Evolutionary conservation across 2,113 vertebrate genomes (phyloP).

Genomic region (Hippocampus abdominalis): DNA sequence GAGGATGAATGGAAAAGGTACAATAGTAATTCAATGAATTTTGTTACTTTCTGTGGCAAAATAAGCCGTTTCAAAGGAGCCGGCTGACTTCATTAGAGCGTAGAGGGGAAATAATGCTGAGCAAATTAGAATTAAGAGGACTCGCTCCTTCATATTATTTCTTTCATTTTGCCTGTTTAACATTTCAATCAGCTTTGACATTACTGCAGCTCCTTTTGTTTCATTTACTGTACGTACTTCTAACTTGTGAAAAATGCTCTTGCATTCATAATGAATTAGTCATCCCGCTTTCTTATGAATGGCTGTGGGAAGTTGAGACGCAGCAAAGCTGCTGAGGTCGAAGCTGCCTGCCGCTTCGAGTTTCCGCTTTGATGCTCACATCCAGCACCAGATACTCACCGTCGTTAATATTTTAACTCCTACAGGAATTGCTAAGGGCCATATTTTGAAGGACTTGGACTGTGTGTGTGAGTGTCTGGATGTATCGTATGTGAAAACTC

Average conservation of each 20-base stretch:
- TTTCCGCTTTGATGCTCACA: conserved; percentile 46
- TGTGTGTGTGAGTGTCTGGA: conserved; percentile 10
- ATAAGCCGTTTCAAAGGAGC: neutral
- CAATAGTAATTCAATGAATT: conserved; percentile 6
- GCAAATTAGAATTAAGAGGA: neutral
- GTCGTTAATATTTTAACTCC: conserved; percentile 61
- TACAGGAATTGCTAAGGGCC: conserved; percentile 53
- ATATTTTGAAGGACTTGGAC: conserved; percentile 12
- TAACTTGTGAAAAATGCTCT: neutral
- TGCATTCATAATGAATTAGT: conserved; percentile 46
- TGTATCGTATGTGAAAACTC: neutral
- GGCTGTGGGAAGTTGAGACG: conserved; percentile 30
- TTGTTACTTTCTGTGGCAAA: neutral
- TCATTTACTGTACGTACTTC: neutral
- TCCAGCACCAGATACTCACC: conserved; percentile 20
- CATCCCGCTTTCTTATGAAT: conserved; percentile 9
- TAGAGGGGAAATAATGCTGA: neutral
- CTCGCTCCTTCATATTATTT: conserved; percentile 1
- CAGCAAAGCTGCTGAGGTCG: conserved; percentile 42
- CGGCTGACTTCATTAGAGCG: neutral
- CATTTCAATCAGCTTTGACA: neutral
- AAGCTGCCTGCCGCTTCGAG: conserved; percentile 32
- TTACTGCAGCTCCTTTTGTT: neutral
- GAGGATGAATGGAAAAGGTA: conserved; percentile 93
- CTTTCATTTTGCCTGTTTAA: conserved; percentile 11